A percentile compares a stretch with the other conserved stretches of the same genome.
Conservation (phyloP, 30 jellyfish, hydroid and myxozoan species). For the Turritopsis rubra region DNA sequence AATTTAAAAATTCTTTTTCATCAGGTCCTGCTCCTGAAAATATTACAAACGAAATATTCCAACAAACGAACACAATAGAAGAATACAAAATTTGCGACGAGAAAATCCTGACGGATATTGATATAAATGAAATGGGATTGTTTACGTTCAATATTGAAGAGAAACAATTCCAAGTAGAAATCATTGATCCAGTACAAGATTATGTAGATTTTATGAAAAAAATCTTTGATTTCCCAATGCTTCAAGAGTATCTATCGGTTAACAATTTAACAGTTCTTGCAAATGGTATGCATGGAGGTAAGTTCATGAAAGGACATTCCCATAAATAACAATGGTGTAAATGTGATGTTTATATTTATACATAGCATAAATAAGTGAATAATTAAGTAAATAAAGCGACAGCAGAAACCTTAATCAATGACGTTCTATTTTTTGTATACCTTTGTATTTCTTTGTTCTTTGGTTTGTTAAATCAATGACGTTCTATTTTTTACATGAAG, state of each 20-base stretch:
- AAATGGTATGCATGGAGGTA: constrained; percentile 92
- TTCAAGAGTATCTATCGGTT: constrained; percentile 34
- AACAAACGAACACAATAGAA: constrained; percentile 32
- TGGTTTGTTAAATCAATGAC: too few species aligned
- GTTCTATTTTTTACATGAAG: too few species aligned
- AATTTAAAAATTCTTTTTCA: too few species aligned
- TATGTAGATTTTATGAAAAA: constrained; percentile 68
- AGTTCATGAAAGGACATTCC: neutral
- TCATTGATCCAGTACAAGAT: constrained; percentile 66
- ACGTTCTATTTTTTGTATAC: too few species aligned
- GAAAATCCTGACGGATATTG: constrained; percentile 19
- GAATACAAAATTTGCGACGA: constrained; percentile 42
- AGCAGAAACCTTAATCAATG: too few species aligned
- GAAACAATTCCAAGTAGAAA: constrained; percentile 44
- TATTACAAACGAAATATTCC: constrained; percentile 46
- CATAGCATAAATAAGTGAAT: too few species aligned
- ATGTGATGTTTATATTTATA: too few species aligned
- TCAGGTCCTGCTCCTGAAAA: constrained; percentile 89
- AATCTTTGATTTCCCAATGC: constrained; percentile 54
- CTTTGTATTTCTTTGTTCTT: too few species aligned
- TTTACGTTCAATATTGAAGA: constrained; percentile 39
- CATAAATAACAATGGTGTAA: too few species aligned
- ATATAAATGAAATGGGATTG: constrained; percentile 31
- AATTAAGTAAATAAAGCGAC: too few species aligned
- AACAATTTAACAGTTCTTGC: constrained; percentile 38